phyloP scores from a whole-genome alignment of 1,140 invertebrate species.

The Catajapyx aquilonaris region DNA sequence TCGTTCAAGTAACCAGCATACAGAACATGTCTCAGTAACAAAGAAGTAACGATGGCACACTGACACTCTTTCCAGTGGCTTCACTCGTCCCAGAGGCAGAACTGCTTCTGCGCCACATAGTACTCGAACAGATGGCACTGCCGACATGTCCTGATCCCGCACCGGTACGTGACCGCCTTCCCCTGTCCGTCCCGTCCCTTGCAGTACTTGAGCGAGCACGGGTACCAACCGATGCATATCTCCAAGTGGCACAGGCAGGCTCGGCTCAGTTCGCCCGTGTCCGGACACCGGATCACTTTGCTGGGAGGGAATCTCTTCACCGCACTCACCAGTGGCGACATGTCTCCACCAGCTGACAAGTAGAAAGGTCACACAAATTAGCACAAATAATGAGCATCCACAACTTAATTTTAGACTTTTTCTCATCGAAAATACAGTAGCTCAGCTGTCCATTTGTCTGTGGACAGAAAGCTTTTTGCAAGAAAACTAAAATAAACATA shows the following conservation, averaged over 20 bases:
- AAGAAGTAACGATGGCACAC: too few species aligned
- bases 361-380: too few species aligned
- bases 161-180: slow-evolving; percentile 48
- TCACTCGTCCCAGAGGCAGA: slow-evolving; percentile 76
- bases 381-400: too few species aligned
- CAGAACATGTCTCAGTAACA: too few species aligned
- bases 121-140: slow-evolving; percentile 72
- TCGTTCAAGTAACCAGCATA: too few species aligned
- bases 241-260: slow-evolving; percentile 59
- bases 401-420: too few species aligned
- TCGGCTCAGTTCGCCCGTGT: slow-evolving; percentile 15
- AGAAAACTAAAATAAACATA: too few species aligned
- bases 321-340: slow-evolving; percentile 9
- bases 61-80: too few species aligned
- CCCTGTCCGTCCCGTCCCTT: slow-evolving; percentile 40
- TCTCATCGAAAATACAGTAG: background rate
- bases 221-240: slow-evolving; percentile 60
- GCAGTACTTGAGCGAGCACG: slow-evolving; percentile 84
- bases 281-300: slow-evolving; percentile 17
- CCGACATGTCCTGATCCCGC: slow-evolving; percentile 86
- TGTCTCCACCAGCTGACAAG: too few species aligned
- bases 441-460: background rate
- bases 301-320: slow-evolving; percentile 16
- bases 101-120: slow-evolving; percentile 56
- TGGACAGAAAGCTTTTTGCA: too few species aligned